Evolutionary conservation across 2,797 vertebrate species (phyloP).

Genomic region (Acrocephalus scirpaceus): DNA sequence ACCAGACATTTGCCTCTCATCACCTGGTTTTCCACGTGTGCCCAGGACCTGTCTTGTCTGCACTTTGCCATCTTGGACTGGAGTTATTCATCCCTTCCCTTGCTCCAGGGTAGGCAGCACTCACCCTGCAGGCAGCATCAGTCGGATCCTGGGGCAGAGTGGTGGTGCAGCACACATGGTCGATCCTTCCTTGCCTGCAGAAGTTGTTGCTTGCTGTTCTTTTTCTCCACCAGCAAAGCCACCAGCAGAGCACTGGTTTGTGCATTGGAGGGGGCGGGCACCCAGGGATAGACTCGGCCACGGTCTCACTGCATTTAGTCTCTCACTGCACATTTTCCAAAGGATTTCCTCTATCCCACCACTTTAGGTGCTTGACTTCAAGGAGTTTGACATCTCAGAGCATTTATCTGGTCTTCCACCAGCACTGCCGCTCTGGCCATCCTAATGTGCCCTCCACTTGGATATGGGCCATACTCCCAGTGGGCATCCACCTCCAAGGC

Average conservation of each 20-base stretch:
- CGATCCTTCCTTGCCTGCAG: not conserved
- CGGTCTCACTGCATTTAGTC: not conserved
- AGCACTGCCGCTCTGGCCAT: rapidly evolving
- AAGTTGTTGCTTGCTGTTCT: not conserved
- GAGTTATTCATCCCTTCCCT: rapidly evolving
- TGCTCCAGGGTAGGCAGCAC: not conserved
- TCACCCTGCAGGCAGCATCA: not conserved
- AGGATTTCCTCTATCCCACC: not conserved
- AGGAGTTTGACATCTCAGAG: not conserved
- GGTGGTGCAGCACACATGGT: not conserved
- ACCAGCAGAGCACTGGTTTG: not conserved
- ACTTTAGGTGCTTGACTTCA: not conserved
- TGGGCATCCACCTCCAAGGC: not conserved
- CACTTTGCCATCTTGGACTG: not conserved
- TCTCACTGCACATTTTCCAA: not conserved
- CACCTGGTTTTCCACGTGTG: rapidly evolving
- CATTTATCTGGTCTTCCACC: not conserved
- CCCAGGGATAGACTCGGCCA: not conserved
- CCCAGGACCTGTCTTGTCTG: not conserved
- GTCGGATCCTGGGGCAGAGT: not conserved
- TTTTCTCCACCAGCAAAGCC: not conserved
- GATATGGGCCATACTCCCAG: not conserved
- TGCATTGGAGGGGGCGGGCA: not conserved
- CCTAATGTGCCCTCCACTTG: rapidly evolving
- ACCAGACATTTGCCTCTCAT: not conserved